These are phyloP conservation scores for Excalfactoria chinensis DNA, from an alignment of 2,113 vertebrate species.

Conservation along the genomic window DNA sequence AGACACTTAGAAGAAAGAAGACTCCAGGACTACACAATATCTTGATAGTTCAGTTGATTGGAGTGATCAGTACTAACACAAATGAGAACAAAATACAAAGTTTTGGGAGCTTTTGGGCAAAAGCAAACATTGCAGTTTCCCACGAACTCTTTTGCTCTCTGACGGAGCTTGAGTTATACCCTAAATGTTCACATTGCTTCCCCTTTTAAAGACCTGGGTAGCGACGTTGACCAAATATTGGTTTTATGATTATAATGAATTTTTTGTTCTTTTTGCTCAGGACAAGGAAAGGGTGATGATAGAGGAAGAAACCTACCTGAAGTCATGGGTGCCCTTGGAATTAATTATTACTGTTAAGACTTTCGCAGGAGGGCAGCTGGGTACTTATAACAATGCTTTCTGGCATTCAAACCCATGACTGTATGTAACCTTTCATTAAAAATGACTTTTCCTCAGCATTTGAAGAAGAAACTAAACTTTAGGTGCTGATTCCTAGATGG, in stretches of 20 bases:
- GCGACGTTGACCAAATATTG: not conserved
- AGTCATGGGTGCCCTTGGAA: not conserved
- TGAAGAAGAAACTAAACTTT: not conserved
- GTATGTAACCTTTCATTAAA: not conserved
- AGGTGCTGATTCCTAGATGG: not conserved
- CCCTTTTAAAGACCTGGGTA: not conserved
- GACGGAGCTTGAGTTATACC: not conserved
- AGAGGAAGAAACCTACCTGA: not conserved
- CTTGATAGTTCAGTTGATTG: not conserved
- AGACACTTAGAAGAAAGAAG: not conserved
- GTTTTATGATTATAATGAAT: not conserved
- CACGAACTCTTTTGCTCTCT: not conserved
- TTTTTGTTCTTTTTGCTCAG: not conserved
- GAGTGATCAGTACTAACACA: not conserved
- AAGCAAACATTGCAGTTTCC: not conserved
- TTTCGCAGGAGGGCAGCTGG: not conserved
- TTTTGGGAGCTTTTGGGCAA: not conserved
- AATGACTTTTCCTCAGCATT: not conserved
- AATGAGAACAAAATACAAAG: not conserved
- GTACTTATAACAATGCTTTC: not conserved
- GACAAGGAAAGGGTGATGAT: not conserved
- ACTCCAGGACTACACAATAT: not conserved
- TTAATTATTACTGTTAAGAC: not conserved
- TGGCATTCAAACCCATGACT: not conserved
- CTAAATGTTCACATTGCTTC: not conserved